Evolutionary conservation across 2,888 invertebrate species (phyloP).

Genomic region (Tiliacea aurago): DNA sequence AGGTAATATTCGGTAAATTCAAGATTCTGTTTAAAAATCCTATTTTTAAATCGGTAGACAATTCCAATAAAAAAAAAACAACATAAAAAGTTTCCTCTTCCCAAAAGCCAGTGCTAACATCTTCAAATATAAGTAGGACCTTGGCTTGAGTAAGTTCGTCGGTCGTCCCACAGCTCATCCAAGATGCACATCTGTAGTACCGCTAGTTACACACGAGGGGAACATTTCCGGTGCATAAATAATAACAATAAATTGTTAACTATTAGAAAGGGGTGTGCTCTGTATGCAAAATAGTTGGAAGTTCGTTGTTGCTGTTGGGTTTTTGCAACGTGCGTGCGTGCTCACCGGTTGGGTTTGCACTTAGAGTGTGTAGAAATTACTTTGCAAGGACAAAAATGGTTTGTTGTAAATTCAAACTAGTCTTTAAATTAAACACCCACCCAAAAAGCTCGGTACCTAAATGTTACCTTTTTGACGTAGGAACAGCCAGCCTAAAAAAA

Average conservation of each 20-base stretch:
- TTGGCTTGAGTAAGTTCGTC: slow-evolving; percentile 48
- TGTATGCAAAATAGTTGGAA: slow-evolving; percentile 82
- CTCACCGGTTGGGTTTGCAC: slow-evolving; percentile 2
- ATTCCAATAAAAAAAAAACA: neutral
- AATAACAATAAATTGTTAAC: slow-evolving; percentile 80
- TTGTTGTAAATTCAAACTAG: neutral
- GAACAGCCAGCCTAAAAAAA: neutral
- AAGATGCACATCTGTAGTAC: slow-evolving; percentile 64
- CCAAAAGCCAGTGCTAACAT: slow-evolving; percentile 32
- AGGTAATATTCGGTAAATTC: neutral
- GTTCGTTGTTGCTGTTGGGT: slow-evolving; percentile 53
- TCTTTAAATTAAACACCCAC: neutral
- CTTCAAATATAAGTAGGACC: slow-evolving; percentile 53
- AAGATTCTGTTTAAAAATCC: neutral
- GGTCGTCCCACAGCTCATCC: slow-evolving; percentile 65
- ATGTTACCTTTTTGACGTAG: neutral
- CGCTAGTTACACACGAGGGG: slow-evolving; percentile 69
- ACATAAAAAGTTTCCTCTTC: slow-evolving; percentile 26
- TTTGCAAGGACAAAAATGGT: neutral
- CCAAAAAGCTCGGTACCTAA: too few relatives aligned
- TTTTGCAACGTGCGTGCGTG: slow-evolving; percentile 46
- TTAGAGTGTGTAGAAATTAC: neutral
- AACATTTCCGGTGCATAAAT: slow-evolving; percentile 78
- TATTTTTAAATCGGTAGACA: neutral
- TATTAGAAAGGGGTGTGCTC: slow-evolving; percentile 74